Evolutionary conservation across 2,113 vertebrate genomes (phyloP), one percentile per base, ranked within the genome.

Genomic region (Toxostoma redivivum): DNA sequence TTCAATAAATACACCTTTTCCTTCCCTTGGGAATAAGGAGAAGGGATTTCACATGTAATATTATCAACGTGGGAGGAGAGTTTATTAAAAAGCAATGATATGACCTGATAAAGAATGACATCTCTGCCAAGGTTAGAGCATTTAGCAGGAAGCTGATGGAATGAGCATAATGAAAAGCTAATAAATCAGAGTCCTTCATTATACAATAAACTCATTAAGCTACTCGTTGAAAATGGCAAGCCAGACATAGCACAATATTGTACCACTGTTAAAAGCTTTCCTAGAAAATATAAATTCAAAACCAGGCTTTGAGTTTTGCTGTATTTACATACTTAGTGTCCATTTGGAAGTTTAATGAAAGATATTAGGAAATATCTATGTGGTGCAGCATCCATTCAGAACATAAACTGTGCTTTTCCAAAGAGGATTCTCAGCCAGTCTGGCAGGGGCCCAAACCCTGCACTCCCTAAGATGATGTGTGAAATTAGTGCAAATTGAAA

Each of bases 41-140:
- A 95, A 95, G 82, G 81, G 92, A 91, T 93, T 96, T 94, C 93
- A 90, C 82, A 44, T 84, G 94, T 89, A 93, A 92, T 72, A 80
- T 84, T 92, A 97, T 90, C 96, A 95, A 22, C 71, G 92, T 27
- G 37, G 92, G 91, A 97, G 92, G 93, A 90, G 88, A 96, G 95
- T 95, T 97, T 97, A 97, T 97, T 96, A 97, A 95, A 97, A 97
- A 97, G 97, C 97, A 96, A 95, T 96, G 96, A 83, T 94, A 94
- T 48, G 95, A 97, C 94, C 97, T 97, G 97, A 98, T 92, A 94
- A 95, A 94, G 96, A 94, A 90, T 86, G 95, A 80, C 31, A 20
- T 94, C 84, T 70, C 95, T 97, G 97, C 94, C 95, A 96, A 96
- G 96, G 94, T 97, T 94, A 95, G 15, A 94, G 83, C 94, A 94